Evolutionary conservation across 1,140 invertebrate genomes (phyloP), one percentile per base, ranked within the genome.

Genomic region (Sitodiplosis mosellana): DNA sequence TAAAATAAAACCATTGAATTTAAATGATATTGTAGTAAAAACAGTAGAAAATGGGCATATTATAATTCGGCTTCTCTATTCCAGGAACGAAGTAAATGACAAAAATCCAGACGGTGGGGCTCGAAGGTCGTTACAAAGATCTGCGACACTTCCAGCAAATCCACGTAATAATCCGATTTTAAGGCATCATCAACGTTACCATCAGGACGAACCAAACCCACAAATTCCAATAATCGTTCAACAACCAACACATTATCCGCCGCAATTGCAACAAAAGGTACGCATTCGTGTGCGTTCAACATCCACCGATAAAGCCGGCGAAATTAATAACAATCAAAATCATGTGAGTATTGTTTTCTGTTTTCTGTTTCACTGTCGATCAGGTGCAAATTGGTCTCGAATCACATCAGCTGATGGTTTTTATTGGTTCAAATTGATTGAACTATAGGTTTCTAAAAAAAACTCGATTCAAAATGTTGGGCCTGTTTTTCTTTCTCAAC

Each of bases 111-210:
- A 11, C 11, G n/a, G 43, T 45, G 43, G 43, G 43, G 21, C 43
- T 27, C 14, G 47, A 34, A 37, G 41, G 14, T 40, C 40, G 40
- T 41, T 63, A 45, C 57, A 62, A 47, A 52, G 61, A 19, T 62
- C 59, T 14, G 59, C 61, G 6, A 63, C 61, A n/a, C 48, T 64
- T 38, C 61, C 61, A 12, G 56, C 59, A 0, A 64, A 63, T 49
- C 52, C 58, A 27, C 60, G 54, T 49, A 53, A 56, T 6, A 34
- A 50, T 53, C 52, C 17, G 49, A 54, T 15, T 52, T 55, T 11
- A 60, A 45, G 43, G 20, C 10, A 48, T 49, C 57, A 33, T 49
- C 54, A 15, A 44, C 44, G 36, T 42, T 42, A 18, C 36, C 33
- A 38, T 45, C 41, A 36, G 40, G 49, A n/a, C 20, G 22, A 46